Evolutionary conservation across 2,888 invertebrate genomes (phyloP), one percentile per base, ranked within the genome.

Genomic region (Cantharis lateralis): DNA sequence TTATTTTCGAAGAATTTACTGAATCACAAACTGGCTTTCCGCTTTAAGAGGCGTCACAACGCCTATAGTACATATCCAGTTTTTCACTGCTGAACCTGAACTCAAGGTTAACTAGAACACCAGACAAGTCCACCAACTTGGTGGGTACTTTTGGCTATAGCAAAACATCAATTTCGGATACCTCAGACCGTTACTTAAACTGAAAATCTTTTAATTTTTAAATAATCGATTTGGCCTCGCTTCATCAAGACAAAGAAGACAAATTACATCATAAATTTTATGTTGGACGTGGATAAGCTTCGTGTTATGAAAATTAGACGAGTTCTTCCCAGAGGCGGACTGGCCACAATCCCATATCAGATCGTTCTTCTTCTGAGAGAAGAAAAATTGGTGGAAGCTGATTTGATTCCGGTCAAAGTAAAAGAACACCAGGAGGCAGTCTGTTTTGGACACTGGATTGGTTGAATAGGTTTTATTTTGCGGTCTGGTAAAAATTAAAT

Each of bases 91-190:
- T 80, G 81, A 82, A 82, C 83, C 83, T 81, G 74, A 80, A 85
- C 84, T 85, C 84, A 85, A 85, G 85, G 85, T 82, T 83, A 85
- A 85, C 84, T 81, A 81, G 84, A 83, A 83, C 80, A 80, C 80
- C 79, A 80, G 80, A 79, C 80, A 63, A 73, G 63, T 62, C 48
- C 48, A 48, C 48, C 48, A 48, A 7, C 48, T 48, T 48, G 48
- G 48, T 48, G 48, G 48, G n/a, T 32, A n/a, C 48, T 48, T 48
- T 48, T n/a, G 48, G 48, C n/a, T 48, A 48, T 48, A 48, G 48
- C n/a, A 48, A 48, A 48, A 48, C 48, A 48, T 48, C n/a, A 48
- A 48, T 48, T 48, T 48, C n/a, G 48, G 48, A 48, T 48, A 48
- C 48, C 18, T 66, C 77, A 64, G 66, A 70, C 64, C 64, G 48